phyloP scores from a whole-genome alignment of 2,113 vertebrate species.

The Mesocricetus auratus region DNA sequence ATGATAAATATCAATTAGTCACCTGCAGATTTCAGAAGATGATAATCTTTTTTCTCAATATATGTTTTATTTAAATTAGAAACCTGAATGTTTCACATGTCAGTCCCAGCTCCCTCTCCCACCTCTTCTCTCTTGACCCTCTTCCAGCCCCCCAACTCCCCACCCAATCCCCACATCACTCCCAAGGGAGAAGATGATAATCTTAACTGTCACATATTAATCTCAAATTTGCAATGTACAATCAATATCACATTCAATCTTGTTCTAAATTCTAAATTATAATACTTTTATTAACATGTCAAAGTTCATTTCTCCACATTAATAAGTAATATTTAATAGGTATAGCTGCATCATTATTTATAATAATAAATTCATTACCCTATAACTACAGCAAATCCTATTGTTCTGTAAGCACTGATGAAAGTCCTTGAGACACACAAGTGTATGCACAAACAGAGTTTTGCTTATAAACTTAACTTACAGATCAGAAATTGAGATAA shows the following conservation, averaged over 20 bases:
- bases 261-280: not conserved
- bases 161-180: too few relatives aligned
- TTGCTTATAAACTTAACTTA: not conserved
- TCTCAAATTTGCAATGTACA: not conserved
- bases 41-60: too few relatives aligned
- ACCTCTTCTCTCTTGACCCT: too few relatives aligned
- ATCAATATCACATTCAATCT: not conserved
- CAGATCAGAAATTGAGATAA: not conserved
- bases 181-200: not conserved
- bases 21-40: not conserved
- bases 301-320: not conserved
- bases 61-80: too few relatives aligned
- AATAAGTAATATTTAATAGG: not conserved
- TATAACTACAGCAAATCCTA: not conserved
- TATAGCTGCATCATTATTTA: not conserved
- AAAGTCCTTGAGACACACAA: not conserved
- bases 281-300: not conserved
- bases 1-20: constrained; percentile 2
- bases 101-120: too few relatives aligned
- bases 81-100: too few relatives aligned
- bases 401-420: not conserved
- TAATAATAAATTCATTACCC: not conserved
- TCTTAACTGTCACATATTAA: not conserved
- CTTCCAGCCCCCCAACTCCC: too few relatives aligned
- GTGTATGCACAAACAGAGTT: not conserved